Evolutionary conservation across 2,113 vertebrate species (phyloP), one percentile per base, ranked within the genome.

Genomic region (Merops nubicus): DNA sequence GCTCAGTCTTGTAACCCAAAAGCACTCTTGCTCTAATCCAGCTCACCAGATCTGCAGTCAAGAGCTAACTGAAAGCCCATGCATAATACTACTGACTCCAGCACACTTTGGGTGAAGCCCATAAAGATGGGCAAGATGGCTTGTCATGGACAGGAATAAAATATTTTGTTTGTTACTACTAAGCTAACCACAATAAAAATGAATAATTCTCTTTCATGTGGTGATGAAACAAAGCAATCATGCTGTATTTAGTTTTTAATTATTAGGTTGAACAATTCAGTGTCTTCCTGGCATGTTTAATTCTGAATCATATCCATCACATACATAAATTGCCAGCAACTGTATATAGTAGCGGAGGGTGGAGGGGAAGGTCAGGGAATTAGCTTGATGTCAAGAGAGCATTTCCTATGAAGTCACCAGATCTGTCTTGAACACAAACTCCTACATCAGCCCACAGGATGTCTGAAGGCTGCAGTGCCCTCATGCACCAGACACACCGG

Each of bases 191-290:
- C 90, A 96, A 59, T 70, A 80, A 88, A 93, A 85, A 91, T 34
- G 95, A 96, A 96, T 47, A 94, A 28, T 22, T 78, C 65, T 78
- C 94, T 96, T 95, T 96, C 81, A 96, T 96, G 92, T 95, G 96
- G 96, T 63, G 79, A 91, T 45, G 73, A 72, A 82, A 91, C 77
- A 95, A 94, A 91, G 50, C 65, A 67, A 34, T 65, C 77, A 82
- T 60, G 53, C 64, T 48, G 19, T 88, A 94, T 62, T 87, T 59
- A 47, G 87, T 76, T 75, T 92, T 42, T 89, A 91, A 96, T 97
- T 92, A 93, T 51, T 92, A 90, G 85, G 83, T 80, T 95, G 94
- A 87, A 91, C 93, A 87, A 75, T 78, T 80, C 50, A 42, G 64
- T 92, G 65, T 89, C 95, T 86, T 96, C 77, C 85, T 68, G 73